Evolutionary conservation across 2,888 invertebrate genomes (phyloP), one percentile per base, ranked within the genome.

Genomic region (Pollenia griseotomentosa): DNA sequence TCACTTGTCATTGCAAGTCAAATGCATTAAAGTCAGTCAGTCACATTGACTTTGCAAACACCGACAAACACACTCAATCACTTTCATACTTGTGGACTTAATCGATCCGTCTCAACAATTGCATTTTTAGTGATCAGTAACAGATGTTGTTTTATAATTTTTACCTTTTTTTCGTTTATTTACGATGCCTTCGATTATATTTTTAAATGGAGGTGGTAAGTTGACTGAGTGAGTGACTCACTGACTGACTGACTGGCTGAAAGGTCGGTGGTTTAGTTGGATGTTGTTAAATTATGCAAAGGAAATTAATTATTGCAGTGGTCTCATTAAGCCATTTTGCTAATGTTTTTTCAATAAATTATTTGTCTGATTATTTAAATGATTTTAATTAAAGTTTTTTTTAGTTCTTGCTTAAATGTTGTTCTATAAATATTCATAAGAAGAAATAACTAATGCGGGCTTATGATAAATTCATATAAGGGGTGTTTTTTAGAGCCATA

Each of bases 271-370:
- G 57, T 12, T 59, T 33, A 11, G 19, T 59, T 42, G 4, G 44
- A 19, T 33, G 8, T 82, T 42, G 44, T 42, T 61, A 11, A 75
- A 63, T 70, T 71, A 46, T 77, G 23, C 55, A 63, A 65, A 83
- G 83, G 63, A 83, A 83, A 83, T 77, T 63, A 70, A 48, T 83
- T 63, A 48, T 57, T 16, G 19, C 70, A 63, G 70, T 71, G 70
- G 83, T 78, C 73, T 53, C 85, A 85, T 73, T 85, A 78, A 85
- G 73, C 44, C 59, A 78, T 73, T 71, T 82, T 82, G 77, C 66
- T 85, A 85, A 85, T 73, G 14, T 14, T n/a, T 51, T 42, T 51
- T 61, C 9, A 71, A 19, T 16, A 73, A 23, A 57, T 19, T 75
- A 40, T 51, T 61, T 11, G 7, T 40, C 40, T 61, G 33, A 16